Evolutionary conservation across 2,888 invertebrate species (phyloP).

Genomic region (Mylabris sibirica): DNA sequence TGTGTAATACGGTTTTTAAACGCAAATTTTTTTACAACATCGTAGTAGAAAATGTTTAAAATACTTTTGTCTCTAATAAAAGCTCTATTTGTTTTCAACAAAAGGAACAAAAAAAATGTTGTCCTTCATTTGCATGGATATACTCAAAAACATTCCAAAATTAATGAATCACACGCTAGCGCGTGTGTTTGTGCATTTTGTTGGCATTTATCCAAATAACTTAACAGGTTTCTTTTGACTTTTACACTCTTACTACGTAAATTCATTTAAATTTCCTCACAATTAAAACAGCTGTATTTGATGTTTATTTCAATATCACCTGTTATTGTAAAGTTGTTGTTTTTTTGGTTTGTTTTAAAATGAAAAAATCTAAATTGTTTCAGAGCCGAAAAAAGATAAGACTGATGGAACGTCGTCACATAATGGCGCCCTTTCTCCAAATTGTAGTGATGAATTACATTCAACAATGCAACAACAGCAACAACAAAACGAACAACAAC

Average conservation of each 20-base stretch:
- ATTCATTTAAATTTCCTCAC: background rate
- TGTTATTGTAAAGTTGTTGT: background rate
- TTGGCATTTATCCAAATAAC: background rate
- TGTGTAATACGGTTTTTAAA: background rate
- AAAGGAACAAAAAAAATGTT: background rate
- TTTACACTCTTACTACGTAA: slow-evolving; percentile 1
- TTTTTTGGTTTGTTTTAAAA: background rate
- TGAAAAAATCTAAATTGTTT: slow-evolving; percentile 52
- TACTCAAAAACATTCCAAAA: background rate
- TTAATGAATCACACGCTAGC: background rate
- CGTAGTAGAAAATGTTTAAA: background rate
- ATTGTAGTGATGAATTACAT: slow-evolving; percentile 59
- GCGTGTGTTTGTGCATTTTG: background rate
- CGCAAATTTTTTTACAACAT: no score
- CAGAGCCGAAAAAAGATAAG: slow-evolving; percentile 95
- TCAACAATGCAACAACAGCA: slow-evolving; percentile 53
- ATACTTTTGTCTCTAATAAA: background rate
- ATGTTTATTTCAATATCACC: slow-evolving; percentile 6
- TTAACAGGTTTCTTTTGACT: slow-evolving; percentile 7
- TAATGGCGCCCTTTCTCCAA: slow-evolving; percentile 71
- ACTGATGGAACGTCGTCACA: slow-evolving; percentile 69
- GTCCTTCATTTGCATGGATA: background rate
- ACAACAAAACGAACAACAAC: slow-evolving; percentile 35
- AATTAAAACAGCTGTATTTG: slow-evolving; percentile 1
- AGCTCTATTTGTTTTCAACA: background rate